Percentiles rank a stretch among this genome's conserved stretches.
These are phyloP conservation scores for Epizoanthus stellaris DNA, from an alignment of 92 coral and sea anemone genomes.

Conservation along the genomic window DNA sequence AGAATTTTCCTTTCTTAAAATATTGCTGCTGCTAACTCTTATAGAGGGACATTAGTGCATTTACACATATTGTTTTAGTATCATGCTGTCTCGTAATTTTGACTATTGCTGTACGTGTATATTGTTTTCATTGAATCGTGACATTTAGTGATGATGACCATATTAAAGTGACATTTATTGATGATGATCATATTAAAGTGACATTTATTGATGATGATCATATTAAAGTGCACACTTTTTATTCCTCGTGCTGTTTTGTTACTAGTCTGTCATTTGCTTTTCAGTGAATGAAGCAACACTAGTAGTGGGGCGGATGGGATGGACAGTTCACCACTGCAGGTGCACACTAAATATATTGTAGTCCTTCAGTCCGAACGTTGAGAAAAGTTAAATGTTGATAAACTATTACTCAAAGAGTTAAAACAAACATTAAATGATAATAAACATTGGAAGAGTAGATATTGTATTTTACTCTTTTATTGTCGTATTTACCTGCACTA, in stretches of 20 bases:
- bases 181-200: constrained; percentile 35
- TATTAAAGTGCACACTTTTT: constrained; percentile 45
- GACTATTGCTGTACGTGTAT: constrained; percentile 36
- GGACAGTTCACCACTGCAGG: constrained; percentile 32
- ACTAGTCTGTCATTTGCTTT: constrained; percentile 17
- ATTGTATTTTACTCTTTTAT: too few relatives aligned
- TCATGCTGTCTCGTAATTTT: constrained; percentile 25
- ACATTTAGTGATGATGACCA: constrained; percentile 26
- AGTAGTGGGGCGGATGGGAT: constrained; percentile 2
- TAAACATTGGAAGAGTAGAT: too few relatives aligned
- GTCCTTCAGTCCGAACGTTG: background rate
- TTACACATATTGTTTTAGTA: constrained; percentile 6
- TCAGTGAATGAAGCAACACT: constrained; percentile 31
- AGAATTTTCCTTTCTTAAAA: background rate
- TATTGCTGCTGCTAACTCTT: background rate
- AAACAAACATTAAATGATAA: background rate
- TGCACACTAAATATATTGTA: constrained; percentile 15
- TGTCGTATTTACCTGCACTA: too few relatives aligned
- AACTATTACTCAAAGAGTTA: background rate
- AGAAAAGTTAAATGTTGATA: background rate
- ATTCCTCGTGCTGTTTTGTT: constrained; percentile 31
- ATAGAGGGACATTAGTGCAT: constrained; percentile 2
- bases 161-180: constrained; percentile 40
- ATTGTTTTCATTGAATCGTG: constrained; percentile 29
- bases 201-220: constrained; percentile 28